Conservation (phyloP, 2,113 vertebrate genomes). For the Ciconia stormi region DNA sequence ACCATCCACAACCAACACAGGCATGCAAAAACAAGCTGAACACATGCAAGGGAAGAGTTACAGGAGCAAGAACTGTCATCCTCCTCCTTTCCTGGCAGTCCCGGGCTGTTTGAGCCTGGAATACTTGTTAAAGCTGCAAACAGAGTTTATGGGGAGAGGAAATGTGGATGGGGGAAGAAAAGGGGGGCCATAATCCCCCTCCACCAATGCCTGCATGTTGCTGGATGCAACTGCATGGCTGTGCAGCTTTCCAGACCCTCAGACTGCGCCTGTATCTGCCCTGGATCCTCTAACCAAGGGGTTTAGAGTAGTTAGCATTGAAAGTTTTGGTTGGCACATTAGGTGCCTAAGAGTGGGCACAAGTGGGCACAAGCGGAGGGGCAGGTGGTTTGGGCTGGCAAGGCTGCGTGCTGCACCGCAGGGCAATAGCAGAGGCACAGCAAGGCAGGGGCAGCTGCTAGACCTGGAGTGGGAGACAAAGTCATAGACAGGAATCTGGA, state of each 20-base stretch:
- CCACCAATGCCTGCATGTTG: not conserved
- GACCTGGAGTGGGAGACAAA: constrained; percentile 96
- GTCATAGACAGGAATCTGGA: constrained; percentile 96
- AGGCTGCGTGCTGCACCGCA: accelerated
- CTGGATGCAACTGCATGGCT: not conserved
- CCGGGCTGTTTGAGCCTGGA: not conserved
- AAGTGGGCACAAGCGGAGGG: accelerated
- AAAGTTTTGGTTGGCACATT: not conserved
- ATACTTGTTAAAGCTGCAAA: not conserved
- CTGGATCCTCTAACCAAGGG: not conserved
- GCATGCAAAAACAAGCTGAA: not conserved
- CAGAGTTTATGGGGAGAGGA: not conserved
- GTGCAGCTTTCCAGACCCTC: not conserved
- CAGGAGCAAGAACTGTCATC: not conserved
- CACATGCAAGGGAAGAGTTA: not conserved
- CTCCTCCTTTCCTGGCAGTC: not conserved
- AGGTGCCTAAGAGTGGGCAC: not conserved
- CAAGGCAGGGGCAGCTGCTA: not conserved
- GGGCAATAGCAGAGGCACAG: not conserved
- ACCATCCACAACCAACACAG: not conserved
- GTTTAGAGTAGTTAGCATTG: not conserved
- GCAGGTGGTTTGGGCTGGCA: not conserved
- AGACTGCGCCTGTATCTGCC: not conserved
- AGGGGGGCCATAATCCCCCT: not conserved
- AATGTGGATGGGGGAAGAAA: not conserved